phyloP scores from a whole-genome alignment of 2,888 invertebrate genomes.

The Mythimna impura region DNA sequence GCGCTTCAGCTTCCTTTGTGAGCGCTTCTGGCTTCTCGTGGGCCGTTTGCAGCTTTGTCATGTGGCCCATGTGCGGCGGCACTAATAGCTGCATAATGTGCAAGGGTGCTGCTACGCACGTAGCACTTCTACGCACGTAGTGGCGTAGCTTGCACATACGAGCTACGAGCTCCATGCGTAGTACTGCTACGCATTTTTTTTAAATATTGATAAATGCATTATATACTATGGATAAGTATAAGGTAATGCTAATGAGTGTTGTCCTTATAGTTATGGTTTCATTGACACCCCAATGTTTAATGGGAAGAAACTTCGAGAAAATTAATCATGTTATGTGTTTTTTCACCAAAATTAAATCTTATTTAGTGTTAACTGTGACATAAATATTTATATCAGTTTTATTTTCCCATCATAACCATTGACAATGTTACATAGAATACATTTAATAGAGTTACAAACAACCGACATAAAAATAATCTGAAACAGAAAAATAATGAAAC shows the following conservation, averaged over 20 bases:
- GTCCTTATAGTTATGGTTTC: not conserved
- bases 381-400: too few species aligned
- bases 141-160: slow-evolving; percentile 16
- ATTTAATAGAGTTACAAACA: not conserved
- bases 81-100: slow-evolving; percentile 6
- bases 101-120: slow-evolving; percentile 11
- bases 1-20: too few species aligned
- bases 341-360: too few species aligned
- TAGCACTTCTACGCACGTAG: slow-evolving; percentile 25
- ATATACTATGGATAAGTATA: not conserved
- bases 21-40: too few species aligned
- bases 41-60: too few species aligned
- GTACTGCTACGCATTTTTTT: not conserved
- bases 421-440: not conserved
- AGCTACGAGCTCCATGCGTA: slow-evolving; percentile 16
- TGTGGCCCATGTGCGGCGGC: too few species aligned
- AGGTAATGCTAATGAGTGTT: not conserved
- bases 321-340: not conserved
- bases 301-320: not conserved
- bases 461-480: slow-evolving; percentile 2
- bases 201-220: not conserved
- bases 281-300: not conserved
- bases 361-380: too few species aligned
- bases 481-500: slow-evolving; percentile 23
- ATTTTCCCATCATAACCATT: too few species aligned